A percentile compares a stretch with the other conserved stretches of the same genome.
Evolutionary conservation across 2,888 invertebrate genomes (phyloP).

Genomic region (Spatulosminthurus flaviceps): DNA sequence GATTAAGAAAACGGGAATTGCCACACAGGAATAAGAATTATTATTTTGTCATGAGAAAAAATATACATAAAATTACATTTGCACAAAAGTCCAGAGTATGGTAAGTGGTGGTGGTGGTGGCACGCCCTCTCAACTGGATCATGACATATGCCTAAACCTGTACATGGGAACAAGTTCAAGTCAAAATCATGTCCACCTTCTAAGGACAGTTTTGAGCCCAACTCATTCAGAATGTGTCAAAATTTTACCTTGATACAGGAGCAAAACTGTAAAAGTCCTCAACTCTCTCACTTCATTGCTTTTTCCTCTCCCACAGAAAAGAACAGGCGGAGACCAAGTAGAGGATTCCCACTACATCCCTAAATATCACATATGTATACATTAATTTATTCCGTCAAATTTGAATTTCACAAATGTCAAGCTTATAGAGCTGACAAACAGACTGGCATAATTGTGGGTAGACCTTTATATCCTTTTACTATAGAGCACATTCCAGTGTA

Average conservation of each 20-base stretch:
- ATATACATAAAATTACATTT: slow-evolving; percentile 29
- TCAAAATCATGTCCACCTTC: slow-evolving; percentile 36
- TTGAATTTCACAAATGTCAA: slow-evolving; percentile 34
- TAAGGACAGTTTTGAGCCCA: slow-evolving; percentile 13
- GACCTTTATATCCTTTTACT: background rate
- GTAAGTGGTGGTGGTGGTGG: too few relatives aligned
- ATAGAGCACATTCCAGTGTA: background rate
- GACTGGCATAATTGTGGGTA: slow-evolving; percentile 32
- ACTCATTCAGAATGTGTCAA: slow-evolving; percentile 9
- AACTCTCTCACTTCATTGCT: background rate
- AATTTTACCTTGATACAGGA: slow-evolving; percentile 11
- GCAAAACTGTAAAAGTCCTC: background rate
- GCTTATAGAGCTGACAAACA: slow-evolving; percentile 29
- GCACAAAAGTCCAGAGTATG: too few relatives aligned
- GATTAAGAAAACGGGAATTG: background rate
- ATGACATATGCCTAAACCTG: slow-evolving; percentile 6
- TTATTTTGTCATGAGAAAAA: background rate
- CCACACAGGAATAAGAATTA: background rate
- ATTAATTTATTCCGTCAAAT: slow-evolving; percentile 41
- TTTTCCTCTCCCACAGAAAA: background rate
- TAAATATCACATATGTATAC: background rate
- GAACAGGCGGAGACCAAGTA: too few relatives aligned
- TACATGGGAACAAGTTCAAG: background rate
- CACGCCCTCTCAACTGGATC: slow-evolving; percentile 29
- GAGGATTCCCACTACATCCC: too few relatives aligned